phyloP scores from a whole-genome alignment of 2,797 vertebrate genomes.

The Ispidina picta region DNA sequence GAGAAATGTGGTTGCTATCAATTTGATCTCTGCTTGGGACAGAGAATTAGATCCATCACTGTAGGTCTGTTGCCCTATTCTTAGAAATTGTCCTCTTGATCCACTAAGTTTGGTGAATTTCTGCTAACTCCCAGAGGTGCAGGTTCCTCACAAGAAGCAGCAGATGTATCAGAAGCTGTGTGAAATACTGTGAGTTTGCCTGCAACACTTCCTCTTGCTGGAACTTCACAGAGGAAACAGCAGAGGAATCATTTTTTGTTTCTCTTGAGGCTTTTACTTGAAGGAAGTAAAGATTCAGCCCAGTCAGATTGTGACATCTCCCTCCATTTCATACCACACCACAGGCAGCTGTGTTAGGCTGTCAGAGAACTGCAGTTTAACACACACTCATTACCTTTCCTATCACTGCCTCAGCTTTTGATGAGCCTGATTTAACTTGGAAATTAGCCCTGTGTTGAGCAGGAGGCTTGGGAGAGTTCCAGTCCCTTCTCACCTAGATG shows the following conservation, averaged over 20 bases:
- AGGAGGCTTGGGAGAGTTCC: background rate
- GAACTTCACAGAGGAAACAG: background rate
- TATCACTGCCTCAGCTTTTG: background rate
- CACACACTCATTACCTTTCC: background rate
- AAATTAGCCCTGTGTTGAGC: background rate
- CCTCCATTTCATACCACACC: background rate
- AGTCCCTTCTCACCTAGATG: background rate
- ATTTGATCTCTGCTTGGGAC: background rate
- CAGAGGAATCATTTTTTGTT: background rate
- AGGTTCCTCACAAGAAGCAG: background rate
- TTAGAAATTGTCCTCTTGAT: background rate
- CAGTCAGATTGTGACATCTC: background rate
- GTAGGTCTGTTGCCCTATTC: background rate
- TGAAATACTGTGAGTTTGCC: background rate
- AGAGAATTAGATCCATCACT: background rate
- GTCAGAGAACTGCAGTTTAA: background rate
- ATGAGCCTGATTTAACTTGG: background rate
- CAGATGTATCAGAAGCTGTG: background rate
- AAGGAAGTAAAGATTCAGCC: background rate
- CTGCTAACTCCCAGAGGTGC: background rate
- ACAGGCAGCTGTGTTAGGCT: background rate
- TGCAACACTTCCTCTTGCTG: background rate
- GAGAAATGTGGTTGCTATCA: background rate
- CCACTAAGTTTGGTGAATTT: background rate
- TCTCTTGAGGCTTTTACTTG: background rate